Base-by-base conservation (phyloP, 2,113 vertebrate species). In the Tachysurus fulvidraco region DNA sequence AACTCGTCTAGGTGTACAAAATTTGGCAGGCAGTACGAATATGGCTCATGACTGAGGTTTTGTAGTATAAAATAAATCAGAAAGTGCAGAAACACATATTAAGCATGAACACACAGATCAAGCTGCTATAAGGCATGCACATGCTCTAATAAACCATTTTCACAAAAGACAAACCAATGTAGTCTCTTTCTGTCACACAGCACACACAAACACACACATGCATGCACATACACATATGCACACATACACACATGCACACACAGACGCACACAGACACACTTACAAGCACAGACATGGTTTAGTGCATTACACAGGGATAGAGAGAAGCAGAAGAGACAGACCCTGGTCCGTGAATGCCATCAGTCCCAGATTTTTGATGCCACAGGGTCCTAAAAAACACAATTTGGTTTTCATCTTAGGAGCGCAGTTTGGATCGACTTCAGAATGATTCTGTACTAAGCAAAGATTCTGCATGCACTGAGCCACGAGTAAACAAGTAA, bases 341-440 rank as follows among this genome's bases (percentile, higher is more conserved):
- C 95, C 95, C 93, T 95, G 93, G 93, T 94, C 92, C 92, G 91
- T 93, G 93, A 95, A 93, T 94, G 93, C 94, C 94, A 94, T 96
- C 95, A 96, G 94, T 95, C 95, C 95, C 95, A 96, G 94, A 95
- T 95, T 95, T 96, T 96, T 94, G 94, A 95, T 94, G 95, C 94
- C 94, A 96, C 94, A 93, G 95, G 94, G 94, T 96, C 95, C 95
- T 95, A 95, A 94, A 95, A 95, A 94, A 96, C 91, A 95, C 91
- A 94, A 94, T 95, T 95, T 94, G 87, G 91, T 93, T 90, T 95
- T 95, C 93, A 94, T 91, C 79, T 91, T 91, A 89, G 88, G 86
- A 89, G 78, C 85, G 93, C 90, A 90, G 85, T 92, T 92, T 89
- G 81, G 83, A 90, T 85, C 50, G 89, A 88, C 84, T 86, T 80